Evolutionary conservation across 2,113 vertebrate genomes (phyloP).

Genomic region (Eleginops maclovinus): DNA sequence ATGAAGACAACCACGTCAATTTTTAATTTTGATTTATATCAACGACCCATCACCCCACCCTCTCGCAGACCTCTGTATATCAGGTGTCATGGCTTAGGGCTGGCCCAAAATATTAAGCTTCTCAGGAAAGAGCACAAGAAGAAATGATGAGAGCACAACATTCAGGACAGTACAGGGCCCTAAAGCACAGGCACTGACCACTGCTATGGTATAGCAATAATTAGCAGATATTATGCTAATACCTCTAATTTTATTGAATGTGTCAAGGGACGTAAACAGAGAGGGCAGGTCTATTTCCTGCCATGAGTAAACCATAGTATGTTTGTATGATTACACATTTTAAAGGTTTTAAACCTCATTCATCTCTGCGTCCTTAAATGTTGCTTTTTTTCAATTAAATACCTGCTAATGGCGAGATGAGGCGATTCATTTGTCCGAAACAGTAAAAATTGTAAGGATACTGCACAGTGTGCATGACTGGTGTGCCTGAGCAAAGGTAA

Average conservation of each 20-base stretch:
- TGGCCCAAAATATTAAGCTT: slow-evolving; percentile 55
- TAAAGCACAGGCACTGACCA: slow-evolving; percentile 46
- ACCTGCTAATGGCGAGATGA: slow-evolving; percentile 50
- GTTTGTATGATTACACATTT: slow-evolving; percentile 87
- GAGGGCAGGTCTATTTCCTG: slow-evolving; percentile 83
- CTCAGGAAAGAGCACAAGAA: slow-evolving; percentile 77
- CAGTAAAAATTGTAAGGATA: slow-evolving; percentile 33
- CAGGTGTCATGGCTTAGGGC: slow-evolving; percentile 48
- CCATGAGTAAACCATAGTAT: slow-evolving; percentile 68
- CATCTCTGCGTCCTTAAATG: slow-evolving; percentile 52
- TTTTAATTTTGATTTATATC: slow-evolving; percentile 3
- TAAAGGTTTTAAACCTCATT: slow-evolving; percentile 62
- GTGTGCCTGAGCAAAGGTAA: slow-evolving; percentile 82
- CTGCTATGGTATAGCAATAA: slow-evolving; percentile 61
- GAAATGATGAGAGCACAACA: slow-evolving; percentile 61
- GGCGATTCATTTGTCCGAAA: slow-evolving; percentile 24
- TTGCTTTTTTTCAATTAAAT: slow-evolving; percentile 25
- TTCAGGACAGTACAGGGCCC: slow-evolving; percentile 75
- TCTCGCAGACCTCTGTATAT: slow-evolving; percentile 27
- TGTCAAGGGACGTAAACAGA: slow-evolving; percentile 73
- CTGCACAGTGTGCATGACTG: slow-evolving; percentile 76
- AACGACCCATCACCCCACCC: slow-evolving; percentile 17
- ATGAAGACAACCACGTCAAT: slow-evolving; percentile 40
- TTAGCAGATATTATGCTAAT: slow-evolving; percentile 38
- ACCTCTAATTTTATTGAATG: slow-evolving; percentile 57